These are phyloP conservation scores for Ricordea florida DNA, from an alignment of 92 coral and sea anemone genomes.

Conservation along the genomic window DNA sequence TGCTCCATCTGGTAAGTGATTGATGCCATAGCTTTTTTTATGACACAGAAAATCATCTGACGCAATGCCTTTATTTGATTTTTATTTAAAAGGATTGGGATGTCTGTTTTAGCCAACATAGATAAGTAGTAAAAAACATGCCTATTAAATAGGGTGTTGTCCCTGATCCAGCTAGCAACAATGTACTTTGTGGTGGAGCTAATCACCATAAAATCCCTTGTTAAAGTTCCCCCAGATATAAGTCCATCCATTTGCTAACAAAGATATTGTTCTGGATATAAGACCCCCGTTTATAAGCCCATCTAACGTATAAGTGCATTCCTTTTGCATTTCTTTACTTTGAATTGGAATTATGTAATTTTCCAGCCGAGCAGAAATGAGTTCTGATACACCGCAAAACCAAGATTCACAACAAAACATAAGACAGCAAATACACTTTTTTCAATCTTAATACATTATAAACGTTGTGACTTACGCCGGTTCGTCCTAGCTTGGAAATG, in stretches of 20 bases:
- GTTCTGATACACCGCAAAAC: not conserved
- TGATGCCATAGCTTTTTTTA: constrained; percentile 26
- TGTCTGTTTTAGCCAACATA: constrained; percentile 6
- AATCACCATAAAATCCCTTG: not conserved
- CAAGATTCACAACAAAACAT: not conserved
- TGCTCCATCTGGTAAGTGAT: constrained; percentile 23
- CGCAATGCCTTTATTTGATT: constrained; percentile 50
- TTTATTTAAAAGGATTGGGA: constrained; percentile 46
- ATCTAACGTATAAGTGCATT: not conserved
- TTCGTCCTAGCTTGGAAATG: constrained; percentile 13
- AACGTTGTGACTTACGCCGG: not conserved
- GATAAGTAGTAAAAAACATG: not conserved
- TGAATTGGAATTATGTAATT: too few species aligned
- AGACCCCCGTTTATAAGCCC: not conserved
- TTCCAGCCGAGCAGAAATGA: too few species aligned
- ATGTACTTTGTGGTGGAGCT: not conserved
- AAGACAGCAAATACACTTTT: not conserved
- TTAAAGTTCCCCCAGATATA: not conserved
- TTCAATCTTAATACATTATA: not conserved
- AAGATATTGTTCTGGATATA: not conserved
- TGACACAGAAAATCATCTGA: constrained; percentile 37
- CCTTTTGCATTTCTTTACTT: not conserved
- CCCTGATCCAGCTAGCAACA: too few species aligned
- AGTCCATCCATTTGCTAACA: not conserved
- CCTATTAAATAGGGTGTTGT: not conserved